Conservation (phyloP, 2,888 invertebrate species). For the Cactoblastis cactorum region DNA sequence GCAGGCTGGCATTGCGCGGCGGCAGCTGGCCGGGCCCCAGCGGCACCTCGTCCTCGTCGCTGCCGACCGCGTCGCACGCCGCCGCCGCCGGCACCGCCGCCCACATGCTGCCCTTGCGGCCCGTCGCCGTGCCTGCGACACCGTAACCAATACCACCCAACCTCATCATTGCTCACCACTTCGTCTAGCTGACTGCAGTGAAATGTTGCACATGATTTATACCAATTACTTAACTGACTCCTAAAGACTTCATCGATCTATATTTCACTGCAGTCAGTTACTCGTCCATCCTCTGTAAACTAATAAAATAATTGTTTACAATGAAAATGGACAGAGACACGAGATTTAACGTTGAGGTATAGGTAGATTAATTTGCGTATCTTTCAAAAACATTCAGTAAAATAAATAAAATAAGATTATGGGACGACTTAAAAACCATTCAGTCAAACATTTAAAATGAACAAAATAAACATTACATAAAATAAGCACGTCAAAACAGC, state of each 20-base stretch:
- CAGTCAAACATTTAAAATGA: constrained; percentile 67
- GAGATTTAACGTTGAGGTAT: neutral
- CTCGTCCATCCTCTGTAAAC: constrained; percentile 9
- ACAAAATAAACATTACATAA: constrained; percentile 69
- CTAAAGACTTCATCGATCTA: no score
- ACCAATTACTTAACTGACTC: neutral
- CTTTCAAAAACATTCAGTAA: constrained; percentile 39
- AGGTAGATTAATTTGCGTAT: constrained; percentile 20
- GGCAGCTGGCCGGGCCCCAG: constrained; percentile 91
- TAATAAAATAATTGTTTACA: constrained; percentile 8
- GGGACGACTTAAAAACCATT: constrained; percentile 64
- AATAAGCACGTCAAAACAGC: constrained; percentile 78
- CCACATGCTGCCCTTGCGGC: constrained; percentile 79
- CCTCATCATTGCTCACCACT: constrained; percentile 23
- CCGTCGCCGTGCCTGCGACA: constrained; percentile 72
- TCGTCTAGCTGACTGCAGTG: neutral
- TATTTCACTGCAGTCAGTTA: constrained; percentile 4
- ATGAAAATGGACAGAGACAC: neutral
- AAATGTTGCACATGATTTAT: neutral
- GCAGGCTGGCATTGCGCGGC: constrained; percentile 85
- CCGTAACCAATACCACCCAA: constrained; percentile 39
- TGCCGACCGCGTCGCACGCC: constrained; percentile 54
- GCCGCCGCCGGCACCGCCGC: constrained; percentile 71
- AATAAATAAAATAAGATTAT: constrained; percentile 43
- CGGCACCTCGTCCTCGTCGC: constrained; percentile 75